A percentile compares a stretch with the other conserved stretches of the same genome.
These are phyloP conservation scores for Onychorhynchus coronatus DNA, from an alignment of 2,113 vertebrate species.

Conservation along the genomic window DNA sequence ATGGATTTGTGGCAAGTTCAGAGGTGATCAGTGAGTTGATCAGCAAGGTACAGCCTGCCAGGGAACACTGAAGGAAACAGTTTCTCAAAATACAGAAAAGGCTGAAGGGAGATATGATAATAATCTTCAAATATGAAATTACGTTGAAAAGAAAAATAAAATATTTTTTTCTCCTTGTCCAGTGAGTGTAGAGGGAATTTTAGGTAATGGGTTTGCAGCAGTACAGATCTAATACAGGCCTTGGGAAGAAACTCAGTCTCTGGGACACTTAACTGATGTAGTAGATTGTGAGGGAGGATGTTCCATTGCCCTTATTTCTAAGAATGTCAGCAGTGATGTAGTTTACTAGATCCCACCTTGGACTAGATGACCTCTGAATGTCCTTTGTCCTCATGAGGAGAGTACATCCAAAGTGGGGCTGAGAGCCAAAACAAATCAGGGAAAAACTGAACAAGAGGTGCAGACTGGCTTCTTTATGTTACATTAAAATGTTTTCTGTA, in stretches of 20 bases:
- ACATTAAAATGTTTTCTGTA: not conserved
- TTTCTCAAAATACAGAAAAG: not conserved
- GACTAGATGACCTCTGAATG: constrained; percentile 4
- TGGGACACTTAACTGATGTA: not conserved
- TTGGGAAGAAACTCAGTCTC: not conserved
- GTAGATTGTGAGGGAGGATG: not conserved
- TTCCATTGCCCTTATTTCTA: not conserved
- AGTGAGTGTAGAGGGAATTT: not conserved
- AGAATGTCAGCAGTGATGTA: not conserved
- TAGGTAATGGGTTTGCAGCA: not conserved
- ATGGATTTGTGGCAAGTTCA: not conserved
- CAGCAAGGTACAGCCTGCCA: not conserved
- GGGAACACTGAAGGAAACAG: not conserved
- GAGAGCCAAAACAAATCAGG: not conserved
- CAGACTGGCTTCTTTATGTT: not conserved
- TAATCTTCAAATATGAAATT: not conserved
- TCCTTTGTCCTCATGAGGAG: not conserved
- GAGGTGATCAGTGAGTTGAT: not conserved
- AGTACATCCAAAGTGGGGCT: not conserved
- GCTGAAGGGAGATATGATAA: not conserved
- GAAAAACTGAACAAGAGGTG: not conserved
- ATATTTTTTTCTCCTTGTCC: not conserved
- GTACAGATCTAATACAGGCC: not conserved
- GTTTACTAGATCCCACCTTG: not conserved
- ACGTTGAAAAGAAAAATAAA: not conserved